Evolutionary conservation across 1,140 invertebrate species (phyloP).

Genomic region (Drosophila virilis): DNA sequence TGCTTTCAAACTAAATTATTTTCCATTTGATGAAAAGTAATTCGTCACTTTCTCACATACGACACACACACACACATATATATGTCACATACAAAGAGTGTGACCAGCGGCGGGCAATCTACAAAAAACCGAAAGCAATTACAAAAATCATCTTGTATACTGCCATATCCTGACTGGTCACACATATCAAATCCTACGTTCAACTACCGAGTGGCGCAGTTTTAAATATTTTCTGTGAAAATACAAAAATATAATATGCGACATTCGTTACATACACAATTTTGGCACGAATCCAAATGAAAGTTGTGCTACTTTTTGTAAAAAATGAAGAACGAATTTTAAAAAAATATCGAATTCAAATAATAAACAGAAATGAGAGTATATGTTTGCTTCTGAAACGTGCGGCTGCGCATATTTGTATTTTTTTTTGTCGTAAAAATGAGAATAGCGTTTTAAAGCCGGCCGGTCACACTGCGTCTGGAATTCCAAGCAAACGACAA

Average conservation of each 20-base stretch:
- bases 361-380: not conserved
- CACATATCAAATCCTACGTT: not conserved
- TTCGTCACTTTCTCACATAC: slow-evolving; percentile 82
- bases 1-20: slow-evolving; percentile 80
- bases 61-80: slow-evolving; percentile 55
- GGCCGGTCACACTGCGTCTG: slow-evolving; percentile 19
- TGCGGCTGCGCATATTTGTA: not conserved
- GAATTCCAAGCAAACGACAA: slow-evolving; percentile 29
- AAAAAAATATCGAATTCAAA: not conserved
- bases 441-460: not conserved
- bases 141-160: not conserved
- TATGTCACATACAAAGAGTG: slow-evolving; percentile 33
- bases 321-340: not conserved
- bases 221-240: not conserved
- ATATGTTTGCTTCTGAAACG: not conserved
- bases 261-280: not conserved
- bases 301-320: too few relatives aligned
- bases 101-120: slow-evolving; percentile 3
- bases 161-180: slow-evolving; percentile 5
- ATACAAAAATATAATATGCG: not conserved
- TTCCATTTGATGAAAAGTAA: slow-evolving; percentile 84
- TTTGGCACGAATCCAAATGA: too few relatives aligned
- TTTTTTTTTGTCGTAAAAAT: slow-evolving; percentile 22
- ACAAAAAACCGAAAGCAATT: slow-evolving; percentile 2
- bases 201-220: not conserved